Evolutionary conservation across 1,140 invertebrate genomes (phyloP), one percentile per base, ranked within the genome.

Genomic region (Bombus haemorrhoidalis): DNA sequence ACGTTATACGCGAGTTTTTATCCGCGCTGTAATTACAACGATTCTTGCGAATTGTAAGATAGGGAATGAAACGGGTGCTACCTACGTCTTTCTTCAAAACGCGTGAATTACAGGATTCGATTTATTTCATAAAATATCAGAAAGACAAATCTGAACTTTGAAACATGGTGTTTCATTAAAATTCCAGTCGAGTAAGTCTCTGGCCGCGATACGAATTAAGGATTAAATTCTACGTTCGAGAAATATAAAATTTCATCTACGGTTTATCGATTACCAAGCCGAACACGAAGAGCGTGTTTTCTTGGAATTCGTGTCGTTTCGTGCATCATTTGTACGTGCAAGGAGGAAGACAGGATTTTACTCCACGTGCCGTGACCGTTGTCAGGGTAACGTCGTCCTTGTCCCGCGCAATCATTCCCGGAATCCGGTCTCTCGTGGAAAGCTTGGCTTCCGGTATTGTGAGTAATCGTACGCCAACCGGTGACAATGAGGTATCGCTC

Each of bases 361-460:
- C 59, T 93, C 91, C 94, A 94, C 94, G 94, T 95, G 94, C 92
- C 93, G 90, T 73, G 78, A 66, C 88, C 91, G 94, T 95, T 93
- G 93, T 93, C 91, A 94, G 81, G 94, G 94, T 91, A 89, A 94
- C 94, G 89, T 86, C 93, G 94, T 93, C 94, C 94, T 95, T 95
- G 94, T 94, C 93, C 94, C 94, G 93, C 94, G 94, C 93, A 94
- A 94, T 90, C 92, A 94, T 86, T 90, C 91, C 90, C 88, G 86
- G 90, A 91, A 93, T 93, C 90, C 81, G 25, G 87, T 87, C 34
- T 41, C 34, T 53, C 28, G 5, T 34, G 78, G 22, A 81, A 64
- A 47, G 53, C 78, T 39, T 13, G 22, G 68, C 68, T n/a, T 79
- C 57, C 83, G 83, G 68, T 73, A 81, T 74, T 53, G 28, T 28